Evolutionary conservation across 2,113 vertebrate species (phyloP).

Genomic region (Pristiophorus japonicus): DNA sequence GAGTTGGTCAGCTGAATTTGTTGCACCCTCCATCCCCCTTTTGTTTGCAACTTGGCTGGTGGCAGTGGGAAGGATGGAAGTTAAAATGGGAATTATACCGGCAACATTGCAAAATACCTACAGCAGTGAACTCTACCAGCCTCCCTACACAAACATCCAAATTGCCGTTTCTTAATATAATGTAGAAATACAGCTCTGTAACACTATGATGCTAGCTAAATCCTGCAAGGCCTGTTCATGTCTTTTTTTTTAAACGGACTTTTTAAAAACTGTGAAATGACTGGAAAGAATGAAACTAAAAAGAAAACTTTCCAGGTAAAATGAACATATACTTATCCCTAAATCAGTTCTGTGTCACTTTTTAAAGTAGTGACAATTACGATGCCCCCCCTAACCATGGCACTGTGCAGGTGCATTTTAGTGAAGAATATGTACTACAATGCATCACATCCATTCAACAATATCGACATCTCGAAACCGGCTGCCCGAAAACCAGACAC

Average conservation of each 20-base stretch:
- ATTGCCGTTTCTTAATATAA: not conserved
- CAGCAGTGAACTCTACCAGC: not conserved
- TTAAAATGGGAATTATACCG: not conserved
- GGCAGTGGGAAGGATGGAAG: not conserved
- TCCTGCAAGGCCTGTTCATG: not conserved
- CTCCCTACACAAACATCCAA: not conserved
- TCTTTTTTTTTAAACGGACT: not conserved
- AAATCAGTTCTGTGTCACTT: not conserved
- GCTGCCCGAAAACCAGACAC: too few species aligned
- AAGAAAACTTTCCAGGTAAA: not conserved
- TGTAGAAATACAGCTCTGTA: not conserved
- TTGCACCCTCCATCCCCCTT: not conserved
- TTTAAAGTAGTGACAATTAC: not conserved
- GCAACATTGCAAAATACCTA: not conserved
- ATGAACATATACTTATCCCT: not conserved
- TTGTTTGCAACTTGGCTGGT: not conserved
- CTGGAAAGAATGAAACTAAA: not conserved
- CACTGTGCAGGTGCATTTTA: not conserved
- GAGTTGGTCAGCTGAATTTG: not conserved
- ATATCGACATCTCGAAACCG: not conserved
- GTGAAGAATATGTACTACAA: not conserved
- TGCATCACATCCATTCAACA: not conserved
- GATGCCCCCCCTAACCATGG: too few species aligned
- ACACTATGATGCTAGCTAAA: not conserved
- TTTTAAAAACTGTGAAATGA: not conserved